A percentile compares a stretch with the other conserved stretches of the same genome.
Conservation (phyloP, 2,113 vertebrate species). For the Scophthalmus maximus region DNA sequence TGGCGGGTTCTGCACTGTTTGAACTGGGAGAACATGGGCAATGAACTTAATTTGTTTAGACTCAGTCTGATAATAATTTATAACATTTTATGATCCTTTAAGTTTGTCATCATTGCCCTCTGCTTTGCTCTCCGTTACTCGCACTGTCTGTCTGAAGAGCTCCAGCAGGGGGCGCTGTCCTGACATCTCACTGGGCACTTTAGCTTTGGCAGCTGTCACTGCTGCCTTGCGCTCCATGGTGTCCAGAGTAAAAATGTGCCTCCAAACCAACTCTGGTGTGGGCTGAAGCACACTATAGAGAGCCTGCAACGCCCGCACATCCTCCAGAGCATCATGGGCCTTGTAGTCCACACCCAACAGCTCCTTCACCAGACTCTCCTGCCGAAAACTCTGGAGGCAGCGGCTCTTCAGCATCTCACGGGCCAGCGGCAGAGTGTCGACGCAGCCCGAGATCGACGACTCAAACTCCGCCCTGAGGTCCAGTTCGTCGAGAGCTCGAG, state of each 20-base stretch:
- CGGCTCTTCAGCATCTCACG: constrained; percentile 67
- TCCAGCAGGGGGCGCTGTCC: constrained; percentile 50
- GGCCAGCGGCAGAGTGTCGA: constrained; percentile 78
- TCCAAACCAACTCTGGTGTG: constrained; percentile 31
- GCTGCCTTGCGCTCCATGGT: constrained; percentile 6
- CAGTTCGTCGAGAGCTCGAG: constrained; percentile 65
- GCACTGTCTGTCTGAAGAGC: constrained; percentile 21
- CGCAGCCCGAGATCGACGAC: constrained; percentile 58
- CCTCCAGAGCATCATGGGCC: constrained; percentile 79
- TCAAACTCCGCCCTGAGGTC: constrained; percentile 65
- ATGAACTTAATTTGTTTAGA: too few species aligned
- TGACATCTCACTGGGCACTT: background rate
- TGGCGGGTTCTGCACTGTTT: background rate
- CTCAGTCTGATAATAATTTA: too few species aligned
- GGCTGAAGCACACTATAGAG: constrained; percentile 70
- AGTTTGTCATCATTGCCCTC: background rate
- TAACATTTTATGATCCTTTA: background rate
- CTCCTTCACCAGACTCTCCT: constrained; percentile 73
- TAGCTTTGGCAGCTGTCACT: constrained; percentile 3
- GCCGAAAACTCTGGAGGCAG: constrained; percentile 69
- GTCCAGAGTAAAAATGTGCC: constrained; percentile 68
- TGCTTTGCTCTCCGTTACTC: background rate
- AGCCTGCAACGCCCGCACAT: constrained; percentile 71
- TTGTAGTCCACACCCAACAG: constrained; percentile 75
- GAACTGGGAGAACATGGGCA: too few species aligned